phyloP scores from a whole-genome alignment of 2,888 invertebrate species.

The Perizoma affinitatum region DNA sequence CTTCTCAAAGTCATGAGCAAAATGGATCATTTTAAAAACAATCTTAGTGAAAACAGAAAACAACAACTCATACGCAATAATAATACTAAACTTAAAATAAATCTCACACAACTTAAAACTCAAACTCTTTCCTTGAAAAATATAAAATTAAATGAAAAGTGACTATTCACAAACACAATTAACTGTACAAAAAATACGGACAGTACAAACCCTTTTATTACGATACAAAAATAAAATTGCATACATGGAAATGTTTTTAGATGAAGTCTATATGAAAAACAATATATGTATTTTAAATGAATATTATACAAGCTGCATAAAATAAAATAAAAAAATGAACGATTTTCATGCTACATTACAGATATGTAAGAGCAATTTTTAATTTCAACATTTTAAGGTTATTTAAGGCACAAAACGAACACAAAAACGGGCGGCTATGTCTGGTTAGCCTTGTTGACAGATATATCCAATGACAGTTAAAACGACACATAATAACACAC shows the following conservation, averaged over 20 bases:
- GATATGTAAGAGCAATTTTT: no score
- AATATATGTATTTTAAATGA: not conserved
- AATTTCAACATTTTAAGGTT: no score
- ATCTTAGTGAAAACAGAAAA: conserved; percentile 17
- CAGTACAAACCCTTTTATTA: no score
- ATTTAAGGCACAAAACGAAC: no score
- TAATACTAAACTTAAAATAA: conserved; percentile 20
- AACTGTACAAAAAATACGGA: not conserved
- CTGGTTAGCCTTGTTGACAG: no score
- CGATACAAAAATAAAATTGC: conserved; percentile 18
- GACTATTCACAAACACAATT: conserved; percentile 11
- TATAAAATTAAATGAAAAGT: conserved; percentile 14
- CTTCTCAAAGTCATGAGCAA: conserved; percentile 20
- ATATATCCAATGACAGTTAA: no score
- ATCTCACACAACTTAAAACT: conserved; percentile 22
- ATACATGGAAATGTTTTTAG: conserved; percentile 14
- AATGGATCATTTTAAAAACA: conserved; percentile 14
- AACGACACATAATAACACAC: no score
- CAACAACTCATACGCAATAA: conserved; percentile 12
- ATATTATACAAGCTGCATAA: no score
- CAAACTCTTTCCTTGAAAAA: conserved; percentile 24
- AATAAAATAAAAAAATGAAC: no score
- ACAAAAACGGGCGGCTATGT: no score
- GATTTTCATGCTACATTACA: no score
- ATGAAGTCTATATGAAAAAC: conserved; percentile 13